Evolutionary conservation across 2,797 vertebrate genomes (phyloP).

Genomic region (Euphonia xanthogaster): DNA sequence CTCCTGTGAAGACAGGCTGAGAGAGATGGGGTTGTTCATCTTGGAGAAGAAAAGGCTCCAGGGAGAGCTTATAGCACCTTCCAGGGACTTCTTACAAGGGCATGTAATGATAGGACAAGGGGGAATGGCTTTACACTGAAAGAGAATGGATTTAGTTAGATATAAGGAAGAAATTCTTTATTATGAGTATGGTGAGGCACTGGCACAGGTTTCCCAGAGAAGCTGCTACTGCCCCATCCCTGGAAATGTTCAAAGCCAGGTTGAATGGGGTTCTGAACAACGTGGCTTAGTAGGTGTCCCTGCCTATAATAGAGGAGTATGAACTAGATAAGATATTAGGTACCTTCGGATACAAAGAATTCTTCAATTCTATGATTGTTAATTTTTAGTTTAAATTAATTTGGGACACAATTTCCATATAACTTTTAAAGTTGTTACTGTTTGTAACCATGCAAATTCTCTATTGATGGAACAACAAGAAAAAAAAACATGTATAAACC

Average conservation of each 20-base stretch:
- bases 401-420: background rate
- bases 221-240: background rate
- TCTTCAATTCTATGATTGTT: background rate
- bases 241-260: background rate
- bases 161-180: background rate
- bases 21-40: background rate
- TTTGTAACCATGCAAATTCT: background rate
- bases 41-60: background rate
- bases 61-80: background rate
- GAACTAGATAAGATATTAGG: background rate
- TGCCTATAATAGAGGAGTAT: background rate
- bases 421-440: background rate
- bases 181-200: background rate
- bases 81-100: background rate
- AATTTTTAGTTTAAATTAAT: background rate
- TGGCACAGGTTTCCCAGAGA: background rate
- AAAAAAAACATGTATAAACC: background rate
- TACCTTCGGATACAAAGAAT: background rate
- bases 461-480: background rate
- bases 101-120: accelerated
- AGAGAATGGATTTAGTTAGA: background rate
- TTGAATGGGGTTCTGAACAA: background rate
- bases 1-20: background rate
- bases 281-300: background rate
- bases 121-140: background rate